Percentiles rank a stretch among this genome's conserved stretches.
These are phyloP conservation scores for Jacana jacana DNA, from an alignment of 2,113 vertebrate species.

Conservation along the genomic window DNA sequence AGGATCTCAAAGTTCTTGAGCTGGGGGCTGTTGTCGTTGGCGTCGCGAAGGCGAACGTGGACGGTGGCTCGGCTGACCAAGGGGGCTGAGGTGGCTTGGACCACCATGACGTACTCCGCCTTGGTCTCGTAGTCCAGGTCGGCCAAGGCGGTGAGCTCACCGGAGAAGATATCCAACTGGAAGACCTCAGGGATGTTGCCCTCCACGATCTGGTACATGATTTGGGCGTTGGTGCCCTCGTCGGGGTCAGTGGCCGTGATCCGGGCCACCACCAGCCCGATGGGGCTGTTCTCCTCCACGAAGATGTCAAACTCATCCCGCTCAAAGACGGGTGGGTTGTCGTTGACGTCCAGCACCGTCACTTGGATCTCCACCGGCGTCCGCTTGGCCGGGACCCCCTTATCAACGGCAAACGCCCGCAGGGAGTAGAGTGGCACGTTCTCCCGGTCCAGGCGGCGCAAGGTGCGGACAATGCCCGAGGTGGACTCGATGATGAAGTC, in stretches of 20 bases:
- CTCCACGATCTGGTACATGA: conserved; percentile 98
- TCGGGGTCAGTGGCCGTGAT: conserved; percentile 92
- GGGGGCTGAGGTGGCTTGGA: conserved; percentile 94
- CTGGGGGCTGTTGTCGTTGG: conserved; percentile 89
- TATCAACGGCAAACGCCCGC: conserved; percentile 88
- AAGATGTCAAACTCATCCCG: conserved; percentile 93
- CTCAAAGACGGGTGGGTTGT: conserved; percentile 94
- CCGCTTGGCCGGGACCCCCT: conserved; percentile 84
- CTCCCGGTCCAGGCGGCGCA: conserved; percentile 91
- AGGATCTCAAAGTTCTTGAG: conserved; percentile 96
- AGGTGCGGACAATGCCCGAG: conserved; percentile 89
- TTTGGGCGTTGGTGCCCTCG: conserved; percentile 94
- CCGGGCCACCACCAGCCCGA: conserved; percentile 88
- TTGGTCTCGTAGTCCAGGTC: conserved; percentile 92
- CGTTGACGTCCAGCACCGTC: conserved; percentile 89
- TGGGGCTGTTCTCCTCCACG: conserved; percentile 95
- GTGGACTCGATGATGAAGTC: conserved; percentile 97
- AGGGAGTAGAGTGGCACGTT: conserved; percentile 87
- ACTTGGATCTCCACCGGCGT: conserved; percentile 87
- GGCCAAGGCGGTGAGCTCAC: conserved; percentile 88
- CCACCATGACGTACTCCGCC: conserved; percentile 89
- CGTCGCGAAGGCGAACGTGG: conserved; percentile 90
- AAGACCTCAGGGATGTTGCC: conserved; percentile 97
- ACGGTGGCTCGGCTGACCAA: conserved; percentile 92
- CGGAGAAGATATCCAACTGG: conserved; percentile 95